Conservation (phyloP, 2,113 vertebrate species). For the Dryoscopus gambensis region DNA sequence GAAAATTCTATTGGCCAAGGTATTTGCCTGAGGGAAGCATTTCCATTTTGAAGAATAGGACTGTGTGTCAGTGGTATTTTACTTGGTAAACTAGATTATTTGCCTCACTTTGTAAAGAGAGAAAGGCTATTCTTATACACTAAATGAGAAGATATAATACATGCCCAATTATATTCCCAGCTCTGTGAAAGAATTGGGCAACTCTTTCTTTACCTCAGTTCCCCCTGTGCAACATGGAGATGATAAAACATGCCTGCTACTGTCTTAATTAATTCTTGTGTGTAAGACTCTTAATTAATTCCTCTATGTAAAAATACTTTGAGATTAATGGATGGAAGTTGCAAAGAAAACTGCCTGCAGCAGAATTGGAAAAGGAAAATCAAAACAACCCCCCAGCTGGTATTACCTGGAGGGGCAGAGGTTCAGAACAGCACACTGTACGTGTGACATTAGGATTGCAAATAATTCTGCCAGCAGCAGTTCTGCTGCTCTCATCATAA, state of each 20-base stretch:
- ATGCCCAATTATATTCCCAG: not conserved
- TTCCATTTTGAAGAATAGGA: conserved; percentile 8
- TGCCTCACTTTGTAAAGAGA: not conserved
- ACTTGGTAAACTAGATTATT: not conserved
- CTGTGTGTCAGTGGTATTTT: not conserved
- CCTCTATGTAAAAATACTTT: not conserved
- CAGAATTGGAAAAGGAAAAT: conserved; percentile 30
- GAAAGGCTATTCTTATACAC: not conserved
- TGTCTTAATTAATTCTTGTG: conserved; percentile 53
- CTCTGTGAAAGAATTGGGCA: not conserved
- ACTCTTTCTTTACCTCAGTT: conserved; percentile 39
- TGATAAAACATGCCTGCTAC: conserved; percentile 49
- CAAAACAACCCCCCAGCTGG: not conserved
- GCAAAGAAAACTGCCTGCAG: conserved; percentile 42
- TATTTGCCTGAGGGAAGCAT: conserved; percentile 8
- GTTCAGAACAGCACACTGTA: not conserved
- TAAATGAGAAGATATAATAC: not conserved
- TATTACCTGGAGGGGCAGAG: not conserved
- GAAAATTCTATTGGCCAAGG: not conserved
- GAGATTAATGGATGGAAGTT: conserved; percentile 42
- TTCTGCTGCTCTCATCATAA: not conserved
- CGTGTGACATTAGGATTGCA: conserved; percentile 29
- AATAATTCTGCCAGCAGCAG: not conserved
- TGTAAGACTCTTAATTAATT: conserved; percentile 52
- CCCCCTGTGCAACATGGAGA: conserved; percentile 19